These are phyloP conservation scores for Mythimna loreyi DNA, from an alignment of 2,888 invertebrate species.

Conservation along the genomic window DNA sequence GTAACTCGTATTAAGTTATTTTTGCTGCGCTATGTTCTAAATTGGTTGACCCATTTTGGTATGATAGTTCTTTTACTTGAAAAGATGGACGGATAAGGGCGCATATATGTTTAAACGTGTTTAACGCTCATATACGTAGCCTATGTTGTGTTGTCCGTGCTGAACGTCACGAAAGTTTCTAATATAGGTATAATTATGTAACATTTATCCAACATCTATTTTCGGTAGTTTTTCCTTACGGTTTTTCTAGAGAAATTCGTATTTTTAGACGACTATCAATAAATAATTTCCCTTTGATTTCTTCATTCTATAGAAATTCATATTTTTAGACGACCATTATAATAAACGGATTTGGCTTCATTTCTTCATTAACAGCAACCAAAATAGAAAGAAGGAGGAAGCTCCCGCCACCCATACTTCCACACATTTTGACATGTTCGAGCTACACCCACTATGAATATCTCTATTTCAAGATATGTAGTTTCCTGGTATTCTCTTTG, in stretches of 20 bases:
- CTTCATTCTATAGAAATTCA: neutral
- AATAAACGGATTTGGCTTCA: no score
- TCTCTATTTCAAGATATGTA: no score
- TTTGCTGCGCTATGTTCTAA: neutral
- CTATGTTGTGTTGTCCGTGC: neutral
- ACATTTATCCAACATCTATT: neutral
- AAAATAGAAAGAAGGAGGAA: no score
- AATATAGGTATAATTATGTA: no score
- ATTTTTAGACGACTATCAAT: neutral
- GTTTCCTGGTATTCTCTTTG: no score
- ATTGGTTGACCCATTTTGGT: neutral
- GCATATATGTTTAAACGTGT: neutral
- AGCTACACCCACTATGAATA: no score
- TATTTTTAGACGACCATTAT: neutral
- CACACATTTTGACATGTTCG: no score
- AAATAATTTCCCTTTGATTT: no score
- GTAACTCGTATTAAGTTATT: neutral
- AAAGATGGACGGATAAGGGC: neutral
- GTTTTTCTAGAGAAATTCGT: neutral
- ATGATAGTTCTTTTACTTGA: neutral
- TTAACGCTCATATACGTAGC: neutral
- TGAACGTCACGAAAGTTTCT: no score
- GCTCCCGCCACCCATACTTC: no score
- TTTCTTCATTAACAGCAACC: no score
- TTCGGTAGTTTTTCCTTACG: no score